phyloP scores from a whole-genome alignment of 2,113 vertebrate genomes.

The Gobius niger region DNA sequence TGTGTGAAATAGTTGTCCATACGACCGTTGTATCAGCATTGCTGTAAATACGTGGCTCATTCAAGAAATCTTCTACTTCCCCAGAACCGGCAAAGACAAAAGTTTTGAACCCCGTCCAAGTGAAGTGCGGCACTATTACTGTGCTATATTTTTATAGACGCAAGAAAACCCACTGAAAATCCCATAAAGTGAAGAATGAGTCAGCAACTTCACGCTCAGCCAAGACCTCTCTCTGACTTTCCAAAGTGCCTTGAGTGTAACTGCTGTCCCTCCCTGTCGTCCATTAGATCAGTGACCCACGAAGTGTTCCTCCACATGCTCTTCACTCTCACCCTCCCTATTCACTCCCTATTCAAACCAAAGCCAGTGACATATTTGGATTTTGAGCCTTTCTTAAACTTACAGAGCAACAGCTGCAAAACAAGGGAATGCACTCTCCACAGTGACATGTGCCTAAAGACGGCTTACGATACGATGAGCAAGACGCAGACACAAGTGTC shows the following conservation, averaged over 20 bases:
- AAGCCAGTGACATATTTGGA: slow-evolving; percentile 28
- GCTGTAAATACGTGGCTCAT: neutral
- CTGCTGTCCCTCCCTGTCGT: slow-evolving; percentile 33
- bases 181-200: slow-evolving; percentile 23
- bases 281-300: slow-evolving; percentile 47
- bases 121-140: neutral
- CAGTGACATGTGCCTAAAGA: neutral
- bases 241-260: slow-evolving; percentile 3
- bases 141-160: slow-evolving; percentile 23
- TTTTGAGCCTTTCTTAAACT: slow-evolving; percentile 34
- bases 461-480: neutral
- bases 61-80: neutral
- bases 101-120: neutral
- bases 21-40: no score
- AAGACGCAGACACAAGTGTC: neutral
- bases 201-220: slow-evolving; percentile 9
- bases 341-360: slow-evolving; percentile 1
- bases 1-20: no score
- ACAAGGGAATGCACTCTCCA: neutral
- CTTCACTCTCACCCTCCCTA: slow-evolving; percentile 18
- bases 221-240: slow-evolving; percentile 12
- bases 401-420: neutral
- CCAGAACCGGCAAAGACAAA: neutral
- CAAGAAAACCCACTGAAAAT: slow-evolving; percentile 15
- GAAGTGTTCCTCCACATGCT: slow-evolving; percentile 47